Evolutionary conservation across 2,888 invertebrate species (phyloP).

Genomic region (Phaonia tiefii): DNA sequence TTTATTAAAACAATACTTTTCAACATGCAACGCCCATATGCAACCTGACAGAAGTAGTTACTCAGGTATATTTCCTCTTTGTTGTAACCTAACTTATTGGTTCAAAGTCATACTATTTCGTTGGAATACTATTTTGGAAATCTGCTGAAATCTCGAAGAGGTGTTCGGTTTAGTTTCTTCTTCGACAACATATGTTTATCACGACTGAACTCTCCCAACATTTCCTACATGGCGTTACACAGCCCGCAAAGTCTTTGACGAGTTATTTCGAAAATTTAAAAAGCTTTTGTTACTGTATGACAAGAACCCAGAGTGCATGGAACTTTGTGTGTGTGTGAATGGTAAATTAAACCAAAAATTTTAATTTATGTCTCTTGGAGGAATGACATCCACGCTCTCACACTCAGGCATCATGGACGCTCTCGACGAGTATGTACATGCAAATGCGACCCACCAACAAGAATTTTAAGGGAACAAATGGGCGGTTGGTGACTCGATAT

Average conservation of each 20-base stretch:
- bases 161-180: too few species aligned
- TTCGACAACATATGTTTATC: too few species aligned
- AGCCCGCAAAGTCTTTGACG: slow-evolving; percentile 11
- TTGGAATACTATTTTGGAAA: too few species aligned
- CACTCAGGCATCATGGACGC: slow-evolving; percentile 7
- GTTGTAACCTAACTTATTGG: too few species aligned
- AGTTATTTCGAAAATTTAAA: slow-evolving; percentile 26
- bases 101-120: too few species aligned
- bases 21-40: too few species aligned
- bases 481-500: slow-evolving; percentile 41
- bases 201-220: too few species aligned
- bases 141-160: too few species aligned
- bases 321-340: slow-evolving; percentile 40
- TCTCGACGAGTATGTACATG: slow-evolving; percentile 21
- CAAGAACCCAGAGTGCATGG: slow-evolving; percentile 45
- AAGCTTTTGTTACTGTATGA: slow-evolving; percentile 33
- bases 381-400: slow-evolving; percentile 36
- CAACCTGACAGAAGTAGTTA: too few species aligned
- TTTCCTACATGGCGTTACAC: slow-evolving; percentile 25
- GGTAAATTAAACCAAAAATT: slow-evolving; percentile 12
- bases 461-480: slow-evolving; percentile 48
- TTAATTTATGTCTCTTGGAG: slow-evolving; percentile 35
- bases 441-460: slow-evolving; percentile 21
- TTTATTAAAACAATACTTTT: too few species aligned
- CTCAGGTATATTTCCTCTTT: too few species aligned